Conservation (phyloP, 2,888 invertebrate species). For the Trachelus iudaicus region DNA sequence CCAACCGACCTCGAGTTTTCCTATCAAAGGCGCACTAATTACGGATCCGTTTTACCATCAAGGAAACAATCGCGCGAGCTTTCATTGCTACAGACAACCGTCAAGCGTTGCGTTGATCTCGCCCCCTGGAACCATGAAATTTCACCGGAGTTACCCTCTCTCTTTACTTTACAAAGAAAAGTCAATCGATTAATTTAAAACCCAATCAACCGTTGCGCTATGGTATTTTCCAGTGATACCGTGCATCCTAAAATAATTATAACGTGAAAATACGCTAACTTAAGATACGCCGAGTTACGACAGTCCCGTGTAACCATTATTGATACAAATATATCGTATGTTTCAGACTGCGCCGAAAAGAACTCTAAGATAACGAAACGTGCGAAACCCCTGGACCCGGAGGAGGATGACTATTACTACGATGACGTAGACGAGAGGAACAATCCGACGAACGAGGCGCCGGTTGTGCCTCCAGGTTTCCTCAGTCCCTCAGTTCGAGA, state of each 20-base stretch:
- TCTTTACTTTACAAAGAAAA: no score
- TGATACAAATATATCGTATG: neutral
- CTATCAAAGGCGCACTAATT: constrained; percentile 46
- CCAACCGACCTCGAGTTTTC: constrained; percentile 29
- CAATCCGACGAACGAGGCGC: constrained; percentile 67
- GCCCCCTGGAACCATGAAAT: no score
- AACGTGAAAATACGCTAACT: no score
- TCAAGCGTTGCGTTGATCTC: no score
- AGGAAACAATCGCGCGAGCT: neutral
- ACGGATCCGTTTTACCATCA: constrained; percentile 25
- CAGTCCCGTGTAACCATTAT: no score
- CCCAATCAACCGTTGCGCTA: no score
- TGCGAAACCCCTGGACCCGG: constrained; percentile 64
- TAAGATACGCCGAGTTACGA: no score
- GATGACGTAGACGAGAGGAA: constrained; percentile 66
- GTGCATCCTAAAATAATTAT: no score
- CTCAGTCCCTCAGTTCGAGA: constrained; percentile 87
- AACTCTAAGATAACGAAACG: constrained; percentile 58
- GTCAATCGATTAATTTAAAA: no score
- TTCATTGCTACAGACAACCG: no score
- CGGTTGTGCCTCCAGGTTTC: constrained; percentile 79
- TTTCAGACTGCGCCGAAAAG: constrained; percentile 27
- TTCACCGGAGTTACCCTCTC: no score
- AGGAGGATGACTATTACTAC: constrained; percentile 64
- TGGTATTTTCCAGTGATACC: no score